Conservation (phyloP, 2,113 vertebrate genomes). For the Telmatochromis sp. region DNA sequence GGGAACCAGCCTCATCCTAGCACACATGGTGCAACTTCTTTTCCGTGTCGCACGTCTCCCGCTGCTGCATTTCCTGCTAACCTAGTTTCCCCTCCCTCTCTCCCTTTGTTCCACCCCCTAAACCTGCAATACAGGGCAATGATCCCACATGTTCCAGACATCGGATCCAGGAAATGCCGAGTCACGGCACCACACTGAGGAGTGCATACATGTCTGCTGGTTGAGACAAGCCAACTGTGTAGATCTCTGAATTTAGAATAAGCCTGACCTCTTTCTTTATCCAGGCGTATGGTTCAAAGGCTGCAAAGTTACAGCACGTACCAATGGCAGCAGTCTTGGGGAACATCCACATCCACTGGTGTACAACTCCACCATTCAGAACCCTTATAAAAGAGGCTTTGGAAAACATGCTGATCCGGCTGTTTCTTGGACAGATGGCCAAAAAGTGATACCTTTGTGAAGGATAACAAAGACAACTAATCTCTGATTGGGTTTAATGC, state of each 20-base stretch:
- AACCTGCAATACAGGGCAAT: background rate
- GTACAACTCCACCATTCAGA: background rate
- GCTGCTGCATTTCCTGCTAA: conserved; percentile 2
- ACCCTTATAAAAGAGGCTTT: background rate
- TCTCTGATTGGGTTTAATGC: background rate
- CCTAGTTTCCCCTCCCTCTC: background rate
- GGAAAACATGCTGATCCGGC: background rate
- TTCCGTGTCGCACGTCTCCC: background rate
- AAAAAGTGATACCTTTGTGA: background rate
- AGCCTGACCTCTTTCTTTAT: conserved; percentile 7
- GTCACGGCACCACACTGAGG: conserved; percentile 6
- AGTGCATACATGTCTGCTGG: background rate
- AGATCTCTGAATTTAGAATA: conserved; percentile 28
- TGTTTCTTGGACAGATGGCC: background rate
- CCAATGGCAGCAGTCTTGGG: conserved; percentile 7
- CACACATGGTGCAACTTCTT: conserved; percentile 26
- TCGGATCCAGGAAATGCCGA: conserved; percentile 6
- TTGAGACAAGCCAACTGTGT: background rate
- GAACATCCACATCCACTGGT: background rate
- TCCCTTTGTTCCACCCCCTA: background rate
- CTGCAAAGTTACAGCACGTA: conserved; percentile 13
- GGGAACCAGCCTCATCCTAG: conserved; percentile 37
- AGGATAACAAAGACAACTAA: background rate
- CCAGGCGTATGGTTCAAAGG: conserved; percentile 26
- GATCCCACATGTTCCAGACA: conserved; percentile 10